Percentiles rank a stretch among this genome's conserved stretches.
These are phyloP conservation scores for Ataeniobius toweri DNA, from an alignment of 2,797 vertebrate genomes.

Conservation along the genomic window DNA sequence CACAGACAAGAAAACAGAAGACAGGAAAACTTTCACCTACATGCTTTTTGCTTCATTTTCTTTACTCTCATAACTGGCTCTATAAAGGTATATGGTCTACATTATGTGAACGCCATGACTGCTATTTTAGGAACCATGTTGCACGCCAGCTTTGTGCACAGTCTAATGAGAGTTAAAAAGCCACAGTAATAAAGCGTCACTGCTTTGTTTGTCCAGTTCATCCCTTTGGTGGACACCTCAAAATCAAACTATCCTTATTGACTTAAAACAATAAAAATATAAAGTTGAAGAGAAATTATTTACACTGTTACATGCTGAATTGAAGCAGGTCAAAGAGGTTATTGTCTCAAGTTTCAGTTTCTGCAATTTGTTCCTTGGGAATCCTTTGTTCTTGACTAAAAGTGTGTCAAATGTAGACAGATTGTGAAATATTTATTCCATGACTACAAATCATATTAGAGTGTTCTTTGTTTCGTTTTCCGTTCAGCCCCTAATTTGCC, in stretches of 20 bases:
- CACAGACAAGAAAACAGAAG: constrained; percentile 48
- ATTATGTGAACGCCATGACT: constrained; percentile 28
- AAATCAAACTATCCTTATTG: constrained; percentile 15
- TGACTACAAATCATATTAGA: constrained; percentile 79
- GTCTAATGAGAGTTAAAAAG: constrained; percentile 25
- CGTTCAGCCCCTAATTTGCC: constrained; percentile 79
- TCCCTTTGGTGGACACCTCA: constrained; percentile 25
- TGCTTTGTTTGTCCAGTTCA: constrained; percentile 15
- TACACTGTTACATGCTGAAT: constrained; percentile 49
- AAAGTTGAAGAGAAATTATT: constrained; percentile 55
- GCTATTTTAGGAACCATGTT: constrained; percentile 25
- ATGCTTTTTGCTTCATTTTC: constrained; percentile 51
- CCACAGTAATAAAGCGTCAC: constrained; percentile 12
- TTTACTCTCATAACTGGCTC: constrained; percentile 19
- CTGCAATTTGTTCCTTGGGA: constrained; percentile 75
- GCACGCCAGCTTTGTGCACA: neutral
- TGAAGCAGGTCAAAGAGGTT: constrained; percentile 71
- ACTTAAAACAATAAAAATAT: constrained; percentile 47
- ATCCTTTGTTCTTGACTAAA: constrained; percentile 77
- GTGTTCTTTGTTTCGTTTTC: constrained; percentile 83
- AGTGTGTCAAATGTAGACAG: constrained; percentile 82
- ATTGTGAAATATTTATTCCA: constrained; percentile 83
- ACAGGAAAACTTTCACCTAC: constrained; percentile 58
- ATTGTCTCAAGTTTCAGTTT: constrained; percentile 69
- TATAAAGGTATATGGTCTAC: constrained; percentile 18